These are phyloP conservation scores for Schizothorax lantsangensis DNA, from an alignment of 2,797 vertebrate species.

Conservation along the genomic window DNA sequence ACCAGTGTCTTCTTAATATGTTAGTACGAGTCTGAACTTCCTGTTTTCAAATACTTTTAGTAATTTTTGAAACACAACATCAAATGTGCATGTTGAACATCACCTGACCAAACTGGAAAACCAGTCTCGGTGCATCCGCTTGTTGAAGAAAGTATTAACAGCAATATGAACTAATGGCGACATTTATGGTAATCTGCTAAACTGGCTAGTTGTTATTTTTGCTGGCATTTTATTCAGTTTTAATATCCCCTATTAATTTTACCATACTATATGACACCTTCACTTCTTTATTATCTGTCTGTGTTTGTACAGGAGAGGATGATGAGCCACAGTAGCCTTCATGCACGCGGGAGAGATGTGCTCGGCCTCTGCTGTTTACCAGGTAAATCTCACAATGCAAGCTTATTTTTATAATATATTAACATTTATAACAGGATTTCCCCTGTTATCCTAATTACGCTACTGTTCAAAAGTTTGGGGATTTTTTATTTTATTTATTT, in stretches of 20 bases:
- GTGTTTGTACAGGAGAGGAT: conserved; percentile 77
- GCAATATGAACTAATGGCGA: background rate
- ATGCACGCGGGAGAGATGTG: conserved; percentile 75
- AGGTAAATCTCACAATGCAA: conserved; percentile 66
- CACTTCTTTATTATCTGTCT: background rate
- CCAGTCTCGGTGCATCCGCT: background rate
- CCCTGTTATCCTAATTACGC: too few relatives aligned
- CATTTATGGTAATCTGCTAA: background rate
- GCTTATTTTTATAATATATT: background rate
- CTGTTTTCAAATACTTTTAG: background rate
- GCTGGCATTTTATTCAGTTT: background rate
- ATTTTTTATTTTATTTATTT: background rate
- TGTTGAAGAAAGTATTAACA: background rate
- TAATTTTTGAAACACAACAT: background rate
- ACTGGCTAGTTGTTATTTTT: background rate
- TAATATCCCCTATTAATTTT: background rate
- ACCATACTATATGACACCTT: background rate
- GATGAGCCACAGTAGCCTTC: conserved; percentile 76
- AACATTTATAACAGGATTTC: background rate
- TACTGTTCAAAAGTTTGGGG: background rate
- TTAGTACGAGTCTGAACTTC: background rate
- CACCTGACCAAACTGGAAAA: background rate
- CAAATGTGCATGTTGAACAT: background rate
- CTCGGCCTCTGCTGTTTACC: conserved; percentile 81
- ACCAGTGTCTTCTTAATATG: background rate